Conservation (phyloP, 1,140 invertebrate genomes). For the Apolygus lucorum region DNA sequence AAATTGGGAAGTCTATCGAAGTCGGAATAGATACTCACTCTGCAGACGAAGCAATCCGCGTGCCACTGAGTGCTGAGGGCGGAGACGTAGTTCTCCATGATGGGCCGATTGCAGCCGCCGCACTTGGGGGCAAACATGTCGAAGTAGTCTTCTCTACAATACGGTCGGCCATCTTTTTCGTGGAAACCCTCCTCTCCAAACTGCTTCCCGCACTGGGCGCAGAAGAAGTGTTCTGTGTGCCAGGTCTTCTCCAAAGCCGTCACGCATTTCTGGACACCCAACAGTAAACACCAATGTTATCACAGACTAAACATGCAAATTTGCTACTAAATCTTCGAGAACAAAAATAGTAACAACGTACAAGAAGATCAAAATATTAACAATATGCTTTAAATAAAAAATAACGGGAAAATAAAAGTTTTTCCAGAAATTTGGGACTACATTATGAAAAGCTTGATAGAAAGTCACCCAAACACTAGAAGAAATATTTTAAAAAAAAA, state of each 20-base stretch:
- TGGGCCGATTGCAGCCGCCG: conserved; percentile 90
- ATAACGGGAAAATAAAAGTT: too few relatives aligned
- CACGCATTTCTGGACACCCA: conserved; percentile 89
- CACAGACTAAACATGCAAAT: not conserved
- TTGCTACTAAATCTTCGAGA: too few relatives aligned
- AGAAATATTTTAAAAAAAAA: too few relatives aligned
- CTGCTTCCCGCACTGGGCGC: conserved; percentile 92
- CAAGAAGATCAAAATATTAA: too few relatives aligned
- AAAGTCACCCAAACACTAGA: too few relatives aligned
- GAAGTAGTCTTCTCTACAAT: conserved; percentile 92
- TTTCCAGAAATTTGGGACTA: too few relatives aligned
- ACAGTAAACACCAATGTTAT: not conserved
- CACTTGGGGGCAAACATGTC: conserved; percentile 99
- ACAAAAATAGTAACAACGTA: too few relatives aligned
- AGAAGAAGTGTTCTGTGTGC: conserved; percentile 99
- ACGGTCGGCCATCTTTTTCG: conserved; percentile 87
- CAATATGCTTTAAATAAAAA: too few relatives aligned
- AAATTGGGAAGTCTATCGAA: too few relatives aligned
- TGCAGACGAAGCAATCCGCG: conserved; percentile 98
- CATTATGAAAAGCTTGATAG: too few relatives aligned
- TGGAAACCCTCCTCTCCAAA: conserved; percentile 96
- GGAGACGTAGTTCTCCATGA: conserved; percentile 98
- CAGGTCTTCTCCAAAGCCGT: conserved; percentile 96
- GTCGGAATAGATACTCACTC: conserved; percentile 75
- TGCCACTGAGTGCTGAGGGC: conserved; percentile 98